Conservation (phyloP, 2,888 invertebrate genomes). For the Cerceris ruficornis region DNA sequence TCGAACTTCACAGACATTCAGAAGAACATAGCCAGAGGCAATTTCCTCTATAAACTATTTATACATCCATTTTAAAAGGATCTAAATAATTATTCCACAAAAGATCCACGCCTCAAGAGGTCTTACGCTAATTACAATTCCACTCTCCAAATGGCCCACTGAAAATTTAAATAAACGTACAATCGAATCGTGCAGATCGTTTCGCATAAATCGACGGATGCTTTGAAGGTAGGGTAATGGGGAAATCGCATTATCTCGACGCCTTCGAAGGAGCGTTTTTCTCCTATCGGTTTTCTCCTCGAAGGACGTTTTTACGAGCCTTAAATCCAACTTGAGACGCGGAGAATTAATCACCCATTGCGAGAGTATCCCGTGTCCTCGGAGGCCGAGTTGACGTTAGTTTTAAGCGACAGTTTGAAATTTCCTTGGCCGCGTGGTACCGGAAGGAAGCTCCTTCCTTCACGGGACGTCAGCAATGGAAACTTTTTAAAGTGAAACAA, state of each 20-base stretch:
- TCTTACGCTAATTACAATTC: too few species aligned
- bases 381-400: constrained; percentile 27
- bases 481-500: neutral
- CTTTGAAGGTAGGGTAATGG: constrained; percentile 32
- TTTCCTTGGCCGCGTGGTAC: neutral
- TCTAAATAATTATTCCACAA: too few species aligned
- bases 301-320: constrained; percentile 50
- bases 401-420: neutral
- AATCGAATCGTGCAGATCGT: constrained; percentile 40
- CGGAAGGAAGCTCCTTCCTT: neutral
- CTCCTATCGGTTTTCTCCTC: constrained; percentile 35
- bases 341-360: constrained; percentile 49
- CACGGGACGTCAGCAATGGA: neutral
- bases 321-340: constrained; percentile 45
- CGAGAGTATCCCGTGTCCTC: constrained; percentile 30
- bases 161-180: constrained; percentile 11
- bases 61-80: too few species aligned
- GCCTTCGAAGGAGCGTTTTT: constrained; percentile 48
- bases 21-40: too few species aligned
- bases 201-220: constrained; percentile 33
- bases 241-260: constrained; percentile 35
- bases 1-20: too few species aligned
- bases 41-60: too few species aligned
- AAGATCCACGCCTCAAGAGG: too few species aligned
- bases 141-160: too few species aligned